Base-by-base conservation (phyloP, 2,113 vertebrate genomes). In the Agapornis roseicollis region DNA sequence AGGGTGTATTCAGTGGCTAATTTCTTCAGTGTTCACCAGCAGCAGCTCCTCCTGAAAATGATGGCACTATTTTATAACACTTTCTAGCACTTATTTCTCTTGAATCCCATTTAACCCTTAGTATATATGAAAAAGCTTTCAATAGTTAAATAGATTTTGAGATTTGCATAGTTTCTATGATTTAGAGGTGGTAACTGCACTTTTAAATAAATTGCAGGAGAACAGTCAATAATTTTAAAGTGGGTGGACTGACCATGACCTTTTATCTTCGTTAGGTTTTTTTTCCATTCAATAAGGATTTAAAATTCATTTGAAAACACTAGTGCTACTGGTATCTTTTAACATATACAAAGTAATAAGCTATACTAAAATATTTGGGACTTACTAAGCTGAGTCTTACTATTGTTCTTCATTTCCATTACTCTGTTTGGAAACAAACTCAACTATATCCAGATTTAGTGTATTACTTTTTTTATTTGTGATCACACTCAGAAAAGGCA, bases 201-300 rank as follows among this genome's bases (percentile, higher is more conserved):
- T 71, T 37, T 68, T 52, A 71, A 85, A 70, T 41, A 88, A 78
- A 52, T 52, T 88, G 3, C 29, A 78, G 17, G 13, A 72, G 5
- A 81, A 77, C 28, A 7, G 19, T 16, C 18, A 53, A 58, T 88
- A 56, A 72, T 77, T 85, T 80, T 53, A 25, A 79, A 79, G 6
- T 46, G 31, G 35, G 5, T 53, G n/a, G 37, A 60, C n/a, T 73
- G 35, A 82, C 27, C 24, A 53, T 61, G 28, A 55, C 12, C 22
- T 77, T 77, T 76, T 70, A 23, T 41, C 42, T 88, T 78, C 61
- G 8, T 39, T 8, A 13, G 0, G 37, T 53, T 90, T 88, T 58
- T 58, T 82, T 53, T 28, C 37, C 0, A 0, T 85, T 74, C n/a
- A 37, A 1, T 52, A 5, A 31, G 5, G 24, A 88, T 76, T 77